These are phyloP conservation scores for Byasa hedistus DNA, from an alignment of 2,888 invertebrate genomes.

Conservation along the genomic window DNA sequence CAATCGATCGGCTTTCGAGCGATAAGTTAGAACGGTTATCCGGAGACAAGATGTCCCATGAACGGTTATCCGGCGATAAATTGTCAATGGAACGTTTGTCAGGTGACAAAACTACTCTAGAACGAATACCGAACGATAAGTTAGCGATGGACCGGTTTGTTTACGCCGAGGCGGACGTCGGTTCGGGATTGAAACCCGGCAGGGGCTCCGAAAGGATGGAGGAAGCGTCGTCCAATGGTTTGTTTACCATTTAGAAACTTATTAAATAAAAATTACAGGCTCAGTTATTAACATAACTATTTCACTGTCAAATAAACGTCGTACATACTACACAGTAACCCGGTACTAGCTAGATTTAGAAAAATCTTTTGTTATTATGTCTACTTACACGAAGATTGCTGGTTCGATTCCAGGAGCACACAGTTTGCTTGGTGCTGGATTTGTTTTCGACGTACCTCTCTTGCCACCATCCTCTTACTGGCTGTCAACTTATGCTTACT, in stretches of 20 bases:
- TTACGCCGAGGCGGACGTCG: conserved; percentile 70
- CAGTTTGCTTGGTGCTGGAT: too few relatives aligned
- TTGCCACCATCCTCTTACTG: too few relatives aligned
- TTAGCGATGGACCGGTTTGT: conserved; percentile 48
- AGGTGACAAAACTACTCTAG: conserved; percentile 46
- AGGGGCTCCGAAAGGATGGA: conserved; percentile 60
- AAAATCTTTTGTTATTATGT: too few relatives aligned
- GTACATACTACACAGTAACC: too few relatives aligned
- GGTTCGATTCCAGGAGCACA: too few relatives aligned
- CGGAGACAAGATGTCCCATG: conserved; percentile 41
- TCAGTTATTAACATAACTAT: neutral
- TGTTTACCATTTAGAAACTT: too few relatives aligned
- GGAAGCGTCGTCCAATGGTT: conserved; percentile 61
- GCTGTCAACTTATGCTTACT: too few relatives aligned
- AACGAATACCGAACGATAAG: conserved; percentile 42
- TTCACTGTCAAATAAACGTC: too few relatives aligned
- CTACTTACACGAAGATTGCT: too few relatives aligned
- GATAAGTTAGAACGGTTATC: conserved; percentile 40
- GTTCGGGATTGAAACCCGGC: conserved; percentile 59
- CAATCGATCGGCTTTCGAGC: conserved; percentile 45
- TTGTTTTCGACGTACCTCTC: too few relatives aligned
- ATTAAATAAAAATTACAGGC: neutral
- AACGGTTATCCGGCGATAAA: conserved; percentile 52
- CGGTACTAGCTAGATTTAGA: too few relatives aligned
- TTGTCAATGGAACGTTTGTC: conserved; percentile 42